Percentiles rank a stretch among this genome's conserved stretches.
These are phyloP conservation scores for Oostethus manadensis DNA, from an alignment of 2,113 vertebrate species.

Conservation along the genomic window DNA sequence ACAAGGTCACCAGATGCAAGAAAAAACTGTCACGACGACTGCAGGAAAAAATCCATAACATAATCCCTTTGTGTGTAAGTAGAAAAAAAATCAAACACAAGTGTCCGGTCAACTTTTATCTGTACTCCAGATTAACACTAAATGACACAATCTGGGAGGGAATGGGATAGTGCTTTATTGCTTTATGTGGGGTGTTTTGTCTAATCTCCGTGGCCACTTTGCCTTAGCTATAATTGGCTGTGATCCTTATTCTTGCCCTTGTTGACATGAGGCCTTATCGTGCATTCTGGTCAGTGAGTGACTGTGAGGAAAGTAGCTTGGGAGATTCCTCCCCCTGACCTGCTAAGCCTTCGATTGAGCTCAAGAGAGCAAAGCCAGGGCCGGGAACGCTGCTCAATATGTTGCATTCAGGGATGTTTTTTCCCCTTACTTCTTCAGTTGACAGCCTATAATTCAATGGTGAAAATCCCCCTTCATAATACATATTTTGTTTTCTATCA, in stretches of 20 bases:
- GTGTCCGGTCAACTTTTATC: slow-evolving; percentile 23
- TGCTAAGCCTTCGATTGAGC: slow-evolving; percentile 69
- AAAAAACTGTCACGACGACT: slow-evolving; percentile 39
- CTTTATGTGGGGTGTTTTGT: slow-evolving; percentile 78
- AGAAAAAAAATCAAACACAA: slow-evolving; percentile 1
- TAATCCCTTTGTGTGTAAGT: slow-evolving; percentile 6
- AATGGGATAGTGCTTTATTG: slow-evolving; percentile 84
- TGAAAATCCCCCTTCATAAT: slow-evolving; percentile 59
- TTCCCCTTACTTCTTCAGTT: slow-evolving; percentile 30
- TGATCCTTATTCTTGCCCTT: slow-evolving; percentile 78
- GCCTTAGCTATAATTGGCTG: slow-evolving; percentile 80
- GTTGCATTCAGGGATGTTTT: slow-evolving; percentile 53
- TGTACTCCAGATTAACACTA: slow-evolving; percentile 70
- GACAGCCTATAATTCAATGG: slow-evolving; percentile 59
- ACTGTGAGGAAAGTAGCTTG: slow-evolving; percentile 78
- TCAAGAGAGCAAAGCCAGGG: slow-evolving; percentile 59
- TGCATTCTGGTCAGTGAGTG: slow-evolving; percentile 83
- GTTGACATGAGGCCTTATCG: slow-evolving; percentile 82
- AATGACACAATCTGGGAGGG: slow-evolving; percentile 76
- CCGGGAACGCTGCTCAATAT: slow-evolving; percentile 46
- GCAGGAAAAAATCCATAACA: slow-evolving; percentile 44
- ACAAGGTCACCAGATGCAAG: slow-evolving; percentile 59
- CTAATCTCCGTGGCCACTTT: slow-evolving; percentile 79
- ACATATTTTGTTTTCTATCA: slow-evolving; percentile 69
- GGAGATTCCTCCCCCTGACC: slow-evolving; percentile 73